Evolutionary conservation across 2,797 vertebrate species (phyloP).

Genomic region (Pangasius larnaudii): DNA sequence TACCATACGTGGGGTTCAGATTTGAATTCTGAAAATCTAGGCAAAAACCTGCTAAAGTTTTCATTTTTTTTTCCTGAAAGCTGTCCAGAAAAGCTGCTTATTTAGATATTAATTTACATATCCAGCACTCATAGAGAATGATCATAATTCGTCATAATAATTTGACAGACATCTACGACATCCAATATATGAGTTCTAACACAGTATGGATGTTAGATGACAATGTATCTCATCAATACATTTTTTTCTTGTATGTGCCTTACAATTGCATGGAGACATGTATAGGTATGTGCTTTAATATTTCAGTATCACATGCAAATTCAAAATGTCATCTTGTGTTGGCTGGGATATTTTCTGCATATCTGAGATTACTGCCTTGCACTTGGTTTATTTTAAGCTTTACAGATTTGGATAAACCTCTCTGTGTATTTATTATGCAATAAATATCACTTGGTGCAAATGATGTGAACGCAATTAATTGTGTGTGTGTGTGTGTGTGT

Average conservation of each 20-base stretch:
- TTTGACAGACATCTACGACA: neutral
- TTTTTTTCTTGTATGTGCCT: neutral
- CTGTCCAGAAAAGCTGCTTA: neutral
- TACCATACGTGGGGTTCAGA: neutral
- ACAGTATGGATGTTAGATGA: neutral
- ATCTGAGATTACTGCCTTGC: neutral
- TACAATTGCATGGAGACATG: neutral
- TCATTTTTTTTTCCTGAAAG: neutral
- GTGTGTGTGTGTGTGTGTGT: neutral
- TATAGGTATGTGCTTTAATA: neutral
- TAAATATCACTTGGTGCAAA: neutral
- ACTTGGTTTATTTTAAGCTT: neutral
- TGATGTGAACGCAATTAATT: neutral
- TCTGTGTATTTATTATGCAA: neutral
- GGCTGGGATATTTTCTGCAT: neutral
- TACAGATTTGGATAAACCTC: constrained; percentile 7
- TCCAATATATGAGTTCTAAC: neutral
- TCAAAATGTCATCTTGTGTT: constrained; percentile 6
- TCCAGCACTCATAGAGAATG: neutral
- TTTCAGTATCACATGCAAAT: neutral
- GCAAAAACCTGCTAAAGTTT: neutral
- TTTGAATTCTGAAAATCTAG: neutral
- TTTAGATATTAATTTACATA: neutral
- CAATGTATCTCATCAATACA: neutral
- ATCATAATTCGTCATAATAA: neutral